Conservation (phyloP, 2,113 vertebrate species). For the Podarcis raffonei region DNA sequence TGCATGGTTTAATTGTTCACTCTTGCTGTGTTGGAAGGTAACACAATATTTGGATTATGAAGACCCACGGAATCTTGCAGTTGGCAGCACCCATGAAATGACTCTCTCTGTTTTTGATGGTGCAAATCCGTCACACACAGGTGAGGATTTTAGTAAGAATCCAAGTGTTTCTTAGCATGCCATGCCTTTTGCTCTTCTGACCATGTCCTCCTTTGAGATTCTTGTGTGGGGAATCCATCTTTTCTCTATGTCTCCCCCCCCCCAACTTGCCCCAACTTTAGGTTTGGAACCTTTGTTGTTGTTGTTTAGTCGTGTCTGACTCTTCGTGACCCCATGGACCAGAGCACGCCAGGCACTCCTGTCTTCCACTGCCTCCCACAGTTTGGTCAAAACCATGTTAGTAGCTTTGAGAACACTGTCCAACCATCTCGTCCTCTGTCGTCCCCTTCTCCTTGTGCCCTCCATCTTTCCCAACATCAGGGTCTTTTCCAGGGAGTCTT, state of each 20-base stretch:
- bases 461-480: no score
- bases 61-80: slow-evolving; percentile 38
- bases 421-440: no score
- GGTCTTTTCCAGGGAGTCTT: no score
- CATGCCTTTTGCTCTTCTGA: neutral
- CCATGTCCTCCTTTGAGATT: neutral
- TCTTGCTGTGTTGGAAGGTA: slow-evolving; percentile 31
- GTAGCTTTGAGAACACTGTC: no score
- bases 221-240: neutral
- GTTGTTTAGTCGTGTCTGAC: no score
- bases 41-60: slow-evolving; percentile 51
- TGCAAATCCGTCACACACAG: slow-evolving; percentile 34
- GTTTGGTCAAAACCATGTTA: no score
- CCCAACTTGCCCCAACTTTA: no score
- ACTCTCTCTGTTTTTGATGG: slow-evolving; percentile 44
- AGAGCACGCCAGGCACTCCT: no score
- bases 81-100: slow-evolving; percentile 38
- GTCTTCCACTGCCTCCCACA: no score
- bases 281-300: no score
- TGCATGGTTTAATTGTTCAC: neutral
- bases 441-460: no score
- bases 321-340: no score
- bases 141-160: slow-evolving; percentile 22
- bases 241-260: neutral
- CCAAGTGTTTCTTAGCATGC: neutral